Evolutionary conservation across 53 echinoderm and acorn worm species (phyloP).

Genomic region (Zoroaster sp.): DNA sequence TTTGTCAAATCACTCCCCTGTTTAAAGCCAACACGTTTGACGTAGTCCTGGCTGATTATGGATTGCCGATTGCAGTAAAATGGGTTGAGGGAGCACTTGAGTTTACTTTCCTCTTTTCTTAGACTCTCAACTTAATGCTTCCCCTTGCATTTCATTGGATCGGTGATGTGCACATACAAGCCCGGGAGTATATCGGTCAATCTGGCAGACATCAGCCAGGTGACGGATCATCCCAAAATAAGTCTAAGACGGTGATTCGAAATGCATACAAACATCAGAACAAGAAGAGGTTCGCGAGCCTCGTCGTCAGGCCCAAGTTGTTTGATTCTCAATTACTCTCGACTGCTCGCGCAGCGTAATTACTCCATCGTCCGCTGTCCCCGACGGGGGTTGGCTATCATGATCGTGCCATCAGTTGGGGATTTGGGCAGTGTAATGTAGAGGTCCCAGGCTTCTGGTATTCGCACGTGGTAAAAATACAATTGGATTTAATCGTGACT

Average conservation of each 20-base stretch:
- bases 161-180: neutral
- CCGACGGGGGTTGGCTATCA: neutral
- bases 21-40: too few relatives aligned
- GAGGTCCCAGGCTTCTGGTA: neutral
- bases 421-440: neutral
- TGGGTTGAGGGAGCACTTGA: neutral
- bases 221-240: neutral
- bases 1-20: too few relatives aligned
- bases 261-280: neutral
- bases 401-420: neutral
- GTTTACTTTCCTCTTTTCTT: neutral
- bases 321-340: conserved; percentile 1
- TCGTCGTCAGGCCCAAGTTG: neutral
- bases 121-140: neutral
- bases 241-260: neutral
- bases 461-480: neutral
- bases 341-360: neutral
- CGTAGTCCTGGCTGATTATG: too few relatives aligned
- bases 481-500: neutral
- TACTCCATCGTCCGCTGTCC: conserved; percentile 2
- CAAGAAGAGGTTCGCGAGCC: neutral
- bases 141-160: neutral
- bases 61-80: neutral
- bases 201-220: neutral
- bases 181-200: neutral